Evolutionary conservation across 2,888 invertebrate genomes (phyloP), one percentile per base, ranked within the genome.

Genomic region (Yponomeuta sedellus): DNA sequence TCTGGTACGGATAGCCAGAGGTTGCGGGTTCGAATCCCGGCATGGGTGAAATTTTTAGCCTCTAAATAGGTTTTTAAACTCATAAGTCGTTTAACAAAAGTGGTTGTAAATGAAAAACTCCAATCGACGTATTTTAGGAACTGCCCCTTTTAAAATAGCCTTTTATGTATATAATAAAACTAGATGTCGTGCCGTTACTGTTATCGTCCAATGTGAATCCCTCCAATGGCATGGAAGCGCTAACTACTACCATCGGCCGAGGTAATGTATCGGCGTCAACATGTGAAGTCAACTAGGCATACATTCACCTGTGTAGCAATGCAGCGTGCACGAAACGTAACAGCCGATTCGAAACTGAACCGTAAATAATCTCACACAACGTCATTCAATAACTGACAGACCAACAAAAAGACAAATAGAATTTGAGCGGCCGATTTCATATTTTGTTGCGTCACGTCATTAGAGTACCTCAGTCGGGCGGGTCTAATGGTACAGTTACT

Each of bases 371-470:
- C 12, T 59, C 20, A 22, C 59, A 59, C 12, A 12, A 20, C 20
- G 59, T 25, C n/a, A 20, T 59, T 25, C 20, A 59, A 20, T 22
- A 59, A 59, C 59, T 34, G 61, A 61, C 34, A 34, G n/a, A 10
- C n/a, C 19, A 5, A 63, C 40, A 63, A 63, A 63, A 63, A 19
- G 44, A 44, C 63, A 44, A 44, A 44, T 44, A 12, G 44, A 44
- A 22, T 63, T 63, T 63, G 20, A 63, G 40, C 63, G 22, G 20
- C 11, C 19, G 40, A 44, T 40, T 63, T 63, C 40, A 63, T 63
- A 39, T 63, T 44, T 40, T 0, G 44, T 44, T 62, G 62, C 44
- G 63, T 44, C 63, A 63, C 44, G 44, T 63, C 28, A 44, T 63
- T 44, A 25, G 44, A 44, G 63, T 63, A 40, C 52, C 20, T 63